Evolutionary conservation across 2,888 invertebrate species (phyloP).

Genomic region (Agrochola macilenta): DNA sequence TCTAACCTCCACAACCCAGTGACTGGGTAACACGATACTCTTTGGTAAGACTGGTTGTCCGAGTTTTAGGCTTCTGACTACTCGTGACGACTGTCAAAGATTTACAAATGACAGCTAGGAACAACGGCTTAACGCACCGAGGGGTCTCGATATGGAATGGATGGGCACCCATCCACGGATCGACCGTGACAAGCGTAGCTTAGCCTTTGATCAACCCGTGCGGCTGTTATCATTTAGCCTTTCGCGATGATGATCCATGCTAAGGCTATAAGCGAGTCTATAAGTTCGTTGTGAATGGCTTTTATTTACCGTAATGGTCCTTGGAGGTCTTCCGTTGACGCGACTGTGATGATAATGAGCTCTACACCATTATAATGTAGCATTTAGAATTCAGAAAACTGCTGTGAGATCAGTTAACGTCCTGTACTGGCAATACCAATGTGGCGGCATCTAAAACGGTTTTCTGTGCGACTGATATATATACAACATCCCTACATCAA

Average conservation of each 20-base stretch:
- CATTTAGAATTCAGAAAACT: constrained; percentile 24
- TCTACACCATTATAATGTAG: constrained; percentile 2
- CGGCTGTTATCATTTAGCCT: not conserved
- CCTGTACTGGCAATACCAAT: not conserved
- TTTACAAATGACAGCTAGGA: not conserved
- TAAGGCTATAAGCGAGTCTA: not conserved
- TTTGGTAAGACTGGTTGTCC: not conserved
- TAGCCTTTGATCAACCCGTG: not conserved
- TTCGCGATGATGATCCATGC: not conserved
- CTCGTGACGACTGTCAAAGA: not conserved
- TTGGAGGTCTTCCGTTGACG: constrained; percentile 47
- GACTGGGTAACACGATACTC: not conserved
- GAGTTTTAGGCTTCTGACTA: not conserved
- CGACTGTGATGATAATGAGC: constrained; percentile 29
- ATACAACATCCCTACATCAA: not conserved
- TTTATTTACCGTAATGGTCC: constrained; percentile 35
- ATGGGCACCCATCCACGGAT: not conserved
- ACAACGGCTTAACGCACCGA: too few species aligned
- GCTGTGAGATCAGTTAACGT: not conserved
- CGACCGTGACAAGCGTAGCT: not conserved
- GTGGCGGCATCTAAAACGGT: not conserved
- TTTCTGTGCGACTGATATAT: not conserved
- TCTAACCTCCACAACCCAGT: not conserved
- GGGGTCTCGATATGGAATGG: not conserved
- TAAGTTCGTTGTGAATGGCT: not conserved